A percentile compares a stretch with the other conserved stretches of the same genome.
phyloP scores from a whole-genome alignment of 37 sponge, comb jelly and placozoan genomes.

The Eunapius fragilis region DNA sequence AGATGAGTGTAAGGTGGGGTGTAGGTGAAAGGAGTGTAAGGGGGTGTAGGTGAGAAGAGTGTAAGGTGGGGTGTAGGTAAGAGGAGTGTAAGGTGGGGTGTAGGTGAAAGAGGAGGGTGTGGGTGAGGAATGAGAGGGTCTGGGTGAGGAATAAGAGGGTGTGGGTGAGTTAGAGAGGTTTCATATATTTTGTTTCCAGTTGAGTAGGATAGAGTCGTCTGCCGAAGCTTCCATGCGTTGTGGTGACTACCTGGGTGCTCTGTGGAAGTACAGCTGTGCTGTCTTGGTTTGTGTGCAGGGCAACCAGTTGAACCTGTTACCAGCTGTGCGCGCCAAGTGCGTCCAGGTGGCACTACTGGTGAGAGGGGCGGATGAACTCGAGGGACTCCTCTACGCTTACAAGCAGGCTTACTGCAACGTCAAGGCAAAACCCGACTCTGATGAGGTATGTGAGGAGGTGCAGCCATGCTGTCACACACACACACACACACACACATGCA shows the following conservation, averaged over 20 bases:
- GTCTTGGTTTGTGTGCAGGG: not conserved
- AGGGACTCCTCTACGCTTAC: not conserved
- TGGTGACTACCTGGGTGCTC: not conserved
- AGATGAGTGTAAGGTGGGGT: too few relatives aligned
- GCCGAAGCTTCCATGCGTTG: not conserved
- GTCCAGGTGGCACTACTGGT: not conserved
- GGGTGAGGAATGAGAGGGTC: too few relatives aligned
- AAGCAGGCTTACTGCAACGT: not conserved
- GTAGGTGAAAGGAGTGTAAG: too few relatives aligned
- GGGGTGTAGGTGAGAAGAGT: too few relatives aligned
- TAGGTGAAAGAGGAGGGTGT: too few relatives aligned
- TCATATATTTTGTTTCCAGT: too few relatives aligned
- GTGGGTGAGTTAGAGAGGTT: too few relatives aligned
- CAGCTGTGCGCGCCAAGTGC: not conserved
- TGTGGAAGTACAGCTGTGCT: not conserved
- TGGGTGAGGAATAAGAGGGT: too few relatives aligned
- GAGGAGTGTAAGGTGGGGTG: too few relatives aligned
- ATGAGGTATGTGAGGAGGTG: not conserved
- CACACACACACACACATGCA: too few relatives aligned
- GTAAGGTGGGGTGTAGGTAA: too few relatives aligned
- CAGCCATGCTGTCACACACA: too few relatives aligned
- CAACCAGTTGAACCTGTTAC: not conserved
- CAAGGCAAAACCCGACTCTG: not conserved
- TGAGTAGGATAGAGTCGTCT: not conserved
- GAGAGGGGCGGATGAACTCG: not conserved